Evolutionary conservation across 30 jellyfish, hydroid and myxozoan genomes (phyloP).

Genomic region (Calvadosia cruxmelitensis): DNA sequence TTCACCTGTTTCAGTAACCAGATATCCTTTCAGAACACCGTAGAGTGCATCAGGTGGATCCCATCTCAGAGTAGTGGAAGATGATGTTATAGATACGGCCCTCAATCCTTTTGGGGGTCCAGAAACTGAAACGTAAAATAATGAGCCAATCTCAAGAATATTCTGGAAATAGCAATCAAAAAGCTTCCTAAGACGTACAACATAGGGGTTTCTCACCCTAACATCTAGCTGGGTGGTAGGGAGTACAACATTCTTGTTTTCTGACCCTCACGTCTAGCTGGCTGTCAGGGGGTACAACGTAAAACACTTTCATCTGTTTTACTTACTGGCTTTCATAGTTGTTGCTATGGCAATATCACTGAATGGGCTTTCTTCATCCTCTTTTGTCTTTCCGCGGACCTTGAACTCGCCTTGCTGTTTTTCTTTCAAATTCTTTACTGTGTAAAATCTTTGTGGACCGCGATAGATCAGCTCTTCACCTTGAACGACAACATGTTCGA

Average conservation of each 20-base stretch:
- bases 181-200: too few relatives aligned
- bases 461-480: slow-evolving; percentile 55
- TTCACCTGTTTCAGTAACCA: slow-evolving; percentile 53
- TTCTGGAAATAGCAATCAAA: too few relatives aligned
- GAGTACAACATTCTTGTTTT: too few relatives aligned
- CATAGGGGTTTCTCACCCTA: too few relatives aligned
- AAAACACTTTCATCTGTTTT: too few relatives aligned
- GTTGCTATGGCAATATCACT: slow-evolving; percentile 36
- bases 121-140: slow-evolving; percentile 30
- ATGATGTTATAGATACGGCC: slow-evolving; percentile 60
- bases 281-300: too few relatives aligned
- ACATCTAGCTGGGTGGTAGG: too few relatives aligned
- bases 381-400: slow-evolving; percentile 69
- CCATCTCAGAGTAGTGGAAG: slow-evolving; percentile 63
- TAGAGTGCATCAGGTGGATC: slow-evolving; percentile 46
- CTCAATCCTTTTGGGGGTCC: slow-evolving; percentile 69
- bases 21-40: slow-evolving; percentile 73
- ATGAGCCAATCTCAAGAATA: too few relatives aligned
- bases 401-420: slow-evolving; percentile 35
- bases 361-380: slow-evolving; percentile 65
- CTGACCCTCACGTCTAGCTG: too few relatives aligned
- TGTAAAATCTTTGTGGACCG: slow-evolving; percentile 41
- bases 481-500: background rate
- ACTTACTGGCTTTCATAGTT: slow-evolving; percentile 67
- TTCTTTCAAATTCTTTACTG: slow-evolving; percentile 39